Conservation (phyloP, 53 echinoderm and acorn worm species). For the Holothuria scabra region DNA sequence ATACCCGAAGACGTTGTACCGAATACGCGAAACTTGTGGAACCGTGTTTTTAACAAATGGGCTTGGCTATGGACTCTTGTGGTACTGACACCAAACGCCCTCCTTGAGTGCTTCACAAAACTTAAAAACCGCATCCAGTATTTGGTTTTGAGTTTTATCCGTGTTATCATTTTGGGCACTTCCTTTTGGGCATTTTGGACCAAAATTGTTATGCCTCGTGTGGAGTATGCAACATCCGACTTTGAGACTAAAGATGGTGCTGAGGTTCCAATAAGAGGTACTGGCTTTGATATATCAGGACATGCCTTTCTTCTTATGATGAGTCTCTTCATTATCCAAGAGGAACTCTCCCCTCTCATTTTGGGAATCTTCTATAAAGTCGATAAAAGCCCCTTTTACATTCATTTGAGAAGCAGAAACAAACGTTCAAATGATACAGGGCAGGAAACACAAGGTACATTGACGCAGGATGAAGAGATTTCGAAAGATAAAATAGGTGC, state of each 20-base stretch:
- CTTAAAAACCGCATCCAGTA: background rate
- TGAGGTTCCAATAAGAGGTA: background rate
- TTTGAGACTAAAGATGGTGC: conserved; percentile 9
- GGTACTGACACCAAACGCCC: conserved; percentile 5
- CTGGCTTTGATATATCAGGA: conserved; percentile 33
- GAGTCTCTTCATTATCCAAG: conserved; percentile 28
- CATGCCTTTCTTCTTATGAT: conserved; percentile 10
- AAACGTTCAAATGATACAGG: background rate
- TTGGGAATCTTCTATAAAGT: conserved; percentile 5
- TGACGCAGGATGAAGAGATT: no score
- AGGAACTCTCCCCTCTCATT: background rate
- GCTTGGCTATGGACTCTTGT: conserved; percentile 35
- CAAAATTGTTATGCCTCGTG: conserved; percentile 18
- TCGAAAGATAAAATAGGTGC: no score
- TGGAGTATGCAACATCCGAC: conserved; percentile 28
- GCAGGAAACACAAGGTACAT: no score
- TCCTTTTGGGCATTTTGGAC: conserved; percentile 22
- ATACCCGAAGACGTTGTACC: conserved; percentile 20
- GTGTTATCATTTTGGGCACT: conserved; percentile 19
- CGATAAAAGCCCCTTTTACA: background rate
- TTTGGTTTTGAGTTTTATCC: background rate
- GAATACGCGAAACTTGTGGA: conserved; percentile 29
- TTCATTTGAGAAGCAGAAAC: background rate
- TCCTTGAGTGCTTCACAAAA: background rate
- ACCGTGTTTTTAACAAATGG: conserved; percentile 26